Evolutionary conservation across 2,797 vertebrate genomes (phyloP).

Genomic region (Melanotaenia boesemani): DNA sequence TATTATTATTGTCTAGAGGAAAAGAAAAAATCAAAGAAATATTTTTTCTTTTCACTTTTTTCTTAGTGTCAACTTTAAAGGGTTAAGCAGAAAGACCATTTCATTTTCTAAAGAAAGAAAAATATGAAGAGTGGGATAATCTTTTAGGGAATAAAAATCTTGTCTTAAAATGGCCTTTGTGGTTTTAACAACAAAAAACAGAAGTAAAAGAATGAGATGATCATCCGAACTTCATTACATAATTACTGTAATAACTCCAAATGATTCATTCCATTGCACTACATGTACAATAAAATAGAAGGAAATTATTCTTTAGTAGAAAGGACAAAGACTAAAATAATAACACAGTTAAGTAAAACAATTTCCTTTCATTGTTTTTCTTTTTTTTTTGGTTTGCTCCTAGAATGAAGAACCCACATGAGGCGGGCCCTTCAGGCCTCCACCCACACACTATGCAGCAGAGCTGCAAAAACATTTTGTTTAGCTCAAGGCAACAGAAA

Average conservation of each 20-base stretch:
- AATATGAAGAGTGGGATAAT: not conserved
- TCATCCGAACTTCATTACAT: not conserved
- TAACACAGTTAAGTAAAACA: not conserved
- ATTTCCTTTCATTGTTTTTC: not conserved
- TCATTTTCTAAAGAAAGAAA: not conserved
- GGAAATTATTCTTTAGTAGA: too few relatives aligned
- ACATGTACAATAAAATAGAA: not conserved
- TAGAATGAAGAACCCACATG: not conserved
- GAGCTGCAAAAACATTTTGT: not conserved
- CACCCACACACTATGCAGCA: not conserved
- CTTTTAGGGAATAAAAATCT: too few relatives aligned
- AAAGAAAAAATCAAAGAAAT: too few relatives aligned
- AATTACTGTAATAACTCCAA: not conserved
- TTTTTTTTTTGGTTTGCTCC: not conserved
- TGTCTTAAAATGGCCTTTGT: too few relatives aligned
- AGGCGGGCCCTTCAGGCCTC: not conserved
- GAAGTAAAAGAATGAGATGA: not conserved
- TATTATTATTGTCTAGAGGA: too few relatives aligned
- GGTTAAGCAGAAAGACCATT: too few relatives aligned
- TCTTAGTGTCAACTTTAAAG: too few relatives aligned
- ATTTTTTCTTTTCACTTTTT: too few relatives aligned
- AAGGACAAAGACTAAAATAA: too few relatives aligned
- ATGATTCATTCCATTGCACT: too few relatives aligned
- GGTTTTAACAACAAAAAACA: not conserved
- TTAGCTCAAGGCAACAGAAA: slow-evolving; percentile 27